Evolutionary conservation across 2,797 vertebrate genomes (phyloP).

Genomic region (Clarias platycephalus): DNA sequence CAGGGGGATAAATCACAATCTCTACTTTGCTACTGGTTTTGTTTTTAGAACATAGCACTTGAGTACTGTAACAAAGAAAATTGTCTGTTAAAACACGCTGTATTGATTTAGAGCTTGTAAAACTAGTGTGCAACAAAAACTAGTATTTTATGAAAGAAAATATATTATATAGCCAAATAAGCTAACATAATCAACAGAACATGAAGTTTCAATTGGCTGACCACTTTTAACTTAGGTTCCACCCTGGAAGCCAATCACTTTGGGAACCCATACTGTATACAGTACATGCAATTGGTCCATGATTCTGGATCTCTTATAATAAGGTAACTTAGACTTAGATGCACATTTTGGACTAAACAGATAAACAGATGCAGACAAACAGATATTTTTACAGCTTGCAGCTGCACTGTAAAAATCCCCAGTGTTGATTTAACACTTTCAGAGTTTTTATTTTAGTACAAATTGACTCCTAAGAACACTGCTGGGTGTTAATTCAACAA

Average conservation of each 20-base stretch:
- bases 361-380: neutral
- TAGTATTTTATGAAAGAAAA: too few species aligned
- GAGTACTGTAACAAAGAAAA: neutral
- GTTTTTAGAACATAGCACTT: neutral
- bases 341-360: neutral
- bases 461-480: too few species aligned
- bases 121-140: too few species aligned
- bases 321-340: too few species aligned
- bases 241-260: neutral
- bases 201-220: neutral
- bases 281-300: neutral
- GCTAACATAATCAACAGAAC: neutral
- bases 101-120: too few species aligned
- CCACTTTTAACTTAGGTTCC: neutral
- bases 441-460: too few species aligned
- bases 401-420: too few species aligned
- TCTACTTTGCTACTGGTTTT: neutral
- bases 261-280: neutral
- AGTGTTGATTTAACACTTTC: too few species aligned
- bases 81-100: too few species aligned
- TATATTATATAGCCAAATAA: too few species aligned
- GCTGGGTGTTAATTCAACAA: too few species aligned
- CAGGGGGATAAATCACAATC: neutral
- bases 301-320: neutral
- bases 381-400: neutral